phyloP scores from a whole-genome alignment of 2,888 invertebrate species.

The Marasmarcha lunaedactyla region DNA sequence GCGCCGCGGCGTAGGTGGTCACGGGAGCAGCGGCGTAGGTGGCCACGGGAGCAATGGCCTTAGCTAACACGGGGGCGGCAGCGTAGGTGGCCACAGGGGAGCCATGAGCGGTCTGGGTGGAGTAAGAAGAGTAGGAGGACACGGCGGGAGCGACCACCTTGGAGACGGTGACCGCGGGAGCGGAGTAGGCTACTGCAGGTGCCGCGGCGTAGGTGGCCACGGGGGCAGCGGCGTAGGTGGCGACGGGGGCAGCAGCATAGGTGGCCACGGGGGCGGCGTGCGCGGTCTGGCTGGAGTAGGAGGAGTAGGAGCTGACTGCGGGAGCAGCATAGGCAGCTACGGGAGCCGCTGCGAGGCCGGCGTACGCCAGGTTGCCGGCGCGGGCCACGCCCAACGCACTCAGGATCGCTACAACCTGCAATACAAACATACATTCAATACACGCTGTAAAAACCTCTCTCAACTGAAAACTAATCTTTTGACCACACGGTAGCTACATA shows the following conservation, averaged over 20 bases:
- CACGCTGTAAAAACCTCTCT: too few relatives aligned
- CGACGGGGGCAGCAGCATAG: conserved; percentile 18
- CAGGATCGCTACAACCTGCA: conserved; percentile 35
- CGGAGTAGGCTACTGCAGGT: conserved; percentile 19
- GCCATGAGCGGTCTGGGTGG: conserved; percentile 33
- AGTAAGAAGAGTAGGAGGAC: conserved; percentile 35
- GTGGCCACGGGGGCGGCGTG: conserved; percentile 27
- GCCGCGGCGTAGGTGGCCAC: conserved; percentile 24
- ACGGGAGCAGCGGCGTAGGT: conserved; percentile 23
- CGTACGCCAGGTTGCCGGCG: conserved; percentile 52
- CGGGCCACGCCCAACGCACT: conserved; percentile 58
- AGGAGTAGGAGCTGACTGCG: conserved; percentile 34
- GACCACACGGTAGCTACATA: neutral
- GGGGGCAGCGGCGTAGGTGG: conserved; percentile 34
- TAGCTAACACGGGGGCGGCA: conserved; percentile 30
- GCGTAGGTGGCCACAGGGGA: conserved; percentile 38
- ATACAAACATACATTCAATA: neutral
- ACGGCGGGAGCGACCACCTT: conserved; percentile 30
- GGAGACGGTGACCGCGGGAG: conserved; percentile 25
- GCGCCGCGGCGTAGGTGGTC: conserved; percentile 22
- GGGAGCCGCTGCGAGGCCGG: conserved; percentile 29
- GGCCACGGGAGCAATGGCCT: conserved; percentile 25
- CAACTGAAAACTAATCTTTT: too few relatives aligned
- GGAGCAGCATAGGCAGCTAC: conserved; percentile 39
- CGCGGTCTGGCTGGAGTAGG: conserved; percentile 29